These are phyloP conservation scores for Leguminivora glycinivorella DNA, from an alignment of 1,140 invertebrate species.

Conservation along the genomic window DNA sequence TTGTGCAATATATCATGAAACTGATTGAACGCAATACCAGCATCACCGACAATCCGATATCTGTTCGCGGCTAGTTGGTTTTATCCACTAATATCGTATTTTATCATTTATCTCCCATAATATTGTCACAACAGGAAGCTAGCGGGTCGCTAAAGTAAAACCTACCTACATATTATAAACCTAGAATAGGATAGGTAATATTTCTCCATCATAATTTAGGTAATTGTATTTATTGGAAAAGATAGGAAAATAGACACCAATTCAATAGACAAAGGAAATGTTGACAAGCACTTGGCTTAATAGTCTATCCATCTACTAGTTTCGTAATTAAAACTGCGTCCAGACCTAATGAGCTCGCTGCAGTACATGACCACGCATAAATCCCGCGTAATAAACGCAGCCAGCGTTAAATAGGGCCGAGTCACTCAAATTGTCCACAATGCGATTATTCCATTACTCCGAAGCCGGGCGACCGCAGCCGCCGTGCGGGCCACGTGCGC, in stretches of 20 bases:
- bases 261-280: background rate
- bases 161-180: no score
- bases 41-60: constrained; percentile 40
- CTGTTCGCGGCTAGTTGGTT: constrained; percentile 58
- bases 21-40: constrained; percentile 38
- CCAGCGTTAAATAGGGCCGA: constrained; percentile 67
- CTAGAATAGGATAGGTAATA: no score
- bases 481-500: constrained; percentile 32
- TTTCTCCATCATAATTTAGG: no score
- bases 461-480: constrained; percentile 47
- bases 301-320: constrained; percentile 37
- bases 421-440: constrained; percentile 71
- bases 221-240: no score
- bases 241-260: background rate
- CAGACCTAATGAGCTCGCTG: constrained; percentile 65
- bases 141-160: no score
- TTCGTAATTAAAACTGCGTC: constrained; percentile 68
- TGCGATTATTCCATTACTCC: constrained; percentile 71
- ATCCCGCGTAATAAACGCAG: constrained; percentile 71
- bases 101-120: constrained; percentile 47
- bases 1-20: background rate
- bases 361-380: constrained; percentile 71
- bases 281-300: constrained; percentile 31
- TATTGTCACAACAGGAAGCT: constrained; percentile 40
- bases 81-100: constrained; percentile 65